Conservation (phyloP, 2,888 invertebrate genomes). For the Melangyna quadrimaculata region DNA sequence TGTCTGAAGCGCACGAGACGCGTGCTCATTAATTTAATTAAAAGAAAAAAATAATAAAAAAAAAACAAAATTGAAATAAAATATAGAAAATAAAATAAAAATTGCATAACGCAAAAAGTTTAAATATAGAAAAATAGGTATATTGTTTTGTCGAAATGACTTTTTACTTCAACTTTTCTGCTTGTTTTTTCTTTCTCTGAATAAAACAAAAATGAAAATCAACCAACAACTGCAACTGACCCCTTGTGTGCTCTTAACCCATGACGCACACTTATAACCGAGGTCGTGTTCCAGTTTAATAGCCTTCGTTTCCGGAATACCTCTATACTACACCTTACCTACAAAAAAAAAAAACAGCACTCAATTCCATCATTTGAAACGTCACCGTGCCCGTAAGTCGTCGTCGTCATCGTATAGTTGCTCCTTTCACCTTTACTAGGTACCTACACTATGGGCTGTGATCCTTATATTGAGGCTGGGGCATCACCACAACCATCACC, state of each 20-base stretch:
- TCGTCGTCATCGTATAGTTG: slow-evolving; percentile 28
- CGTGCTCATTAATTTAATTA: slow-evolving; percentile 64
- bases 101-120: slow-evolving; percentile 1
- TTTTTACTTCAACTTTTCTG: background rate
- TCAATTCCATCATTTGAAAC: slow-evolving; percentile 46
- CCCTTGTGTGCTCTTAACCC: slow-evolving; percentile 67
- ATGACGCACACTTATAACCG: slow-evolving; percentile 66
- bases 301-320: slow-evolving; percentile 70
- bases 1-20: slow-evolving; percentile 39
- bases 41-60: background rate
- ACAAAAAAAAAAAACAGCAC: slow-evolving; percentile 27
- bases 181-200: background rate
- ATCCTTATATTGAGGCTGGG: background rate
- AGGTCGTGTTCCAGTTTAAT: slow-evolving; percentile 71
- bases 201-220: background rate
- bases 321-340: no score
- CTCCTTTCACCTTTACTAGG: slow-evolving; percentile 19
- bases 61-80: background rate
- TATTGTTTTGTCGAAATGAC: slow-evolving; percentile 29
- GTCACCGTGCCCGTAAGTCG: background rate
- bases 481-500: background rate
- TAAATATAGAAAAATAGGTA: slow-evolving; percentile 10
- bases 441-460: background rate
- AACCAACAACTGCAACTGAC: slow-evolving; percentile 55
- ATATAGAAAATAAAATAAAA: background rate